Conservation (phyloP, 2,888 invertebrate genomes). For the Oxyscelio sp. region DNA sequence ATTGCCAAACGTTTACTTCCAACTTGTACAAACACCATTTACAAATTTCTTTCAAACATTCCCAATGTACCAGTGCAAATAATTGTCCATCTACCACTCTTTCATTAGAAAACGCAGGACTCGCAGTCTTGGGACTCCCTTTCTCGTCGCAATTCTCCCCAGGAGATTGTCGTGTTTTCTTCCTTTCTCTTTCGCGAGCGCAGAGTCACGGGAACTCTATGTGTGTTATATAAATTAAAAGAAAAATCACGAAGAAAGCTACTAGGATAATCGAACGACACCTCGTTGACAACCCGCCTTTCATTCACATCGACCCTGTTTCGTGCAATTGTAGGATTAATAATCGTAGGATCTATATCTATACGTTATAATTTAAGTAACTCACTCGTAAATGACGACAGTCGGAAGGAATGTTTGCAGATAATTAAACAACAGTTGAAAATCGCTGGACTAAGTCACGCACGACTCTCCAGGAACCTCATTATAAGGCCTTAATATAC, state of each 20-base stretch:
- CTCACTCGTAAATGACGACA: conserved; percentile 33
- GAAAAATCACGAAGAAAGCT: no score
- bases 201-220: neutral
- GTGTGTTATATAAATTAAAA: neutral
- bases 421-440: conserved; percentile 79
- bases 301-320: conserved; percentile 78
- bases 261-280: conserved; percentile 15
- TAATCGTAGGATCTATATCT: conserved; percentile 46
- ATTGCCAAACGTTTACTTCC: neutral
- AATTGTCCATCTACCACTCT: neutral
- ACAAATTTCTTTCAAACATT: neutral
- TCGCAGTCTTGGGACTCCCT: conserved; percentile 6
- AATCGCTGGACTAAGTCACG: conserved; percentile 75
- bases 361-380: conserved; percentile 45
- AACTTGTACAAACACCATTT: neutral
- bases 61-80: neutral
- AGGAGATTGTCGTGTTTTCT: conserved; percentile 9
- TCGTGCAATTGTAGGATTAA: conserved; percentile 85
- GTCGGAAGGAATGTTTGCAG: conserved; percentile 36
- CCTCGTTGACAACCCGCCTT: conserved; percentile 43
- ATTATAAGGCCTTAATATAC: conserved; percentile 85
- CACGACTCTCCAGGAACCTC: conserved; percentile 82
- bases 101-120: neutral
- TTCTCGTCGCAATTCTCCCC: conserved; percentile 5
- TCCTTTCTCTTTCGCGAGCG: conserved; percentile 15